Evolutionary conservation across 2,113 vertebrate species (phyloP), one percentile per base, ranked within the genome.

Genomic region (Petaurus breviceps): DNA sequence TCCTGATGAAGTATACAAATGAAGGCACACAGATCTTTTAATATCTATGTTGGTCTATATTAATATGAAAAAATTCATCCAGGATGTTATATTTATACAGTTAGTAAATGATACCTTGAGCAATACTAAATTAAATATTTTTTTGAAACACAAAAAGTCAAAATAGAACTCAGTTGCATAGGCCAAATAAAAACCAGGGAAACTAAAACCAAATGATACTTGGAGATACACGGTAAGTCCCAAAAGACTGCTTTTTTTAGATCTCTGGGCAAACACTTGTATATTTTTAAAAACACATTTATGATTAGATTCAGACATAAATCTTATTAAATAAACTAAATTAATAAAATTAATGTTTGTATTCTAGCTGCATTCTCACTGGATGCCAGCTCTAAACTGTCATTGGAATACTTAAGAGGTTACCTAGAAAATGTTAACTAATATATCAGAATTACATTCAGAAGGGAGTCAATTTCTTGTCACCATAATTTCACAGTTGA

Each of bases 401-500:
- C 68, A 84, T 8, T 22, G n/a, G n/a, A 43, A 43, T 84, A n/a
- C 37, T 43, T 43, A 84, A 84, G 19, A 43, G 68, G 43, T 43
- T 84, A 84, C n/a, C 68, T 43, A 23, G n/a, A 84, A 77, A 43
- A 22, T 84, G n/a, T 84, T 84, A 43, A 43, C 16, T 84, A n/a
- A 84, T 43, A 77, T 37, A 43, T n/a, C 2, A 68, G 26, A 77
- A n/a, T n/a, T 77, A 77, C 31, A 37, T 77, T 55, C 55, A 54
- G 94, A 95, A 12, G 43, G 7, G 28, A 94, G n/a, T 57, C 31
- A 95, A 91, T 95, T 94, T 96, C 52, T 91, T 84, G 92, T 49
- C 3, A 95, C 61, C 50, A 89, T n/a, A 84, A 96, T 93, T 54
- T 96, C 57, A 90, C 47, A 94, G 22, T 90, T 47, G 24, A n/a